A percentile compares a stretch with the other conserved stretches of the same genome.
phyloP scores from a whole-genome alignment of 2,888 invertebrate genomes.

The Lasioglossum lativentre region DNA sequence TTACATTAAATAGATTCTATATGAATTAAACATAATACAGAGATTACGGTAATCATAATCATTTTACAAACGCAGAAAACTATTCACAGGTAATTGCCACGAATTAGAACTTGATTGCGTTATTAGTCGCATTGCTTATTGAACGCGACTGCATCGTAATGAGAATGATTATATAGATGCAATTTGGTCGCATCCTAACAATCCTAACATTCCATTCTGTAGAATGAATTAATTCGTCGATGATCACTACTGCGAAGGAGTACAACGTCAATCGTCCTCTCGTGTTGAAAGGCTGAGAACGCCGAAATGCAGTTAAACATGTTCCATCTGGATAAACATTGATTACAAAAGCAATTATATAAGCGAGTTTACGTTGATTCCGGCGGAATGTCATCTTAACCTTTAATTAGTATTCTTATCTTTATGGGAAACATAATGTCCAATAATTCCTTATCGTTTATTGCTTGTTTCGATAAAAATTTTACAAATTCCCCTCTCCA shows the following conservation, averaged over 20 bases:
- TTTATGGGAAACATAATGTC: slow-evolving; percentile 2
- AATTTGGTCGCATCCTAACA: slow-evolving; percentile 28
- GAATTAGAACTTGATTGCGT: slow-evolving; percentile 30
- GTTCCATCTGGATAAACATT: background rate
- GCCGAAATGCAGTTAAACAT: background rate
- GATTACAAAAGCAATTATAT: background rate
- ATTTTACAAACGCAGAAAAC: slow-evolving; percentile 22
- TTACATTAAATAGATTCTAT: background rate
- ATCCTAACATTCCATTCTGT: slow-evolving; percentile 31
- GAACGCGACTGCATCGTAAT: slow-evolving; percentile 20
- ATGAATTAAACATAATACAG: background rate
- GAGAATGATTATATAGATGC: slow-evolving; percentile 49
- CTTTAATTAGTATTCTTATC: slow-evolving; percentile 11
- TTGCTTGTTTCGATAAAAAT: slow-evolving; percentile 11
- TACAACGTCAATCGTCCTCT: background rate
- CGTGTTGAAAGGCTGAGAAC: background rate
- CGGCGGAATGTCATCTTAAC: background rate
- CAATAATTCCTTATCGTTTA: slow-evolving; percentile 12
- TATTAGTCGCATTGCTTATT: slow-evolving; percentile 24
- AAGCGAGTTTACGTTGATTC: background rate
- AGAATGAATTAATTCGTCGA: background rate
- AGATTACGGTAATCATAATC: slow-evolving; percentile 15
- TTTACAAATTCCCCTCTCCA: background rate
- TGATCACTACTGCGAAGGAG: background rate
- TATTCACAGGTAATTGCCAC: slow-evolving; percentile 17